phyloP scores from a whole-genome alignment of 1,140 invertebrate genomes.

The Phocides pigmalion region DNA sequence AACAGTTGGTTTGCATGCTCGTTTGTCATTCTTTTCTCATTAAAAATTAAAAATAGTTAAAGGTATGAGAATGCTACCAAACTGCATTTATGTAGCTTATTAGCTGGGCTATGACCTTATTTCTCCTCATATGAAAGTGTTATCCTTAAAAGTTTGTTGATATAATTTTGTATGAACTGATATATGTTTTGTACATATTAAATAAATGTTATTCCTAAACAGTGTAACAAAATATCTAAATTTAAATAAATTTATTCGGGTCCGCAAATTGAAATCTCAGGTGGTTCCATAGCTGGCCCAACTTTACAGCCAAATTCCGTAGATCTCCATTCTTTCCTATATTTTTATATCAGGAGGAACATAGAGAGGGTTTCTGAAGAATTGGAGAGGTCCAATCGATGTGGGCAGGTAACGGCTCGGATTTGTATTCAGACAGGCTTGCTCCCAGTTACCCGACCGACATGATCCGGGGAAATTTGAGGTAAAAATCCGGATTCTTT shows the following conservation, averaged over 20 bases:
- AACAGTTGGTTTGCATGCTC: no score
- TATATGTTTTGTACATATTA: not conserved
- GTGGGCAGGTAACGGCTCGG: conserved; percentile 48
- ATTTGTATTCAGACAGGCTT: conserved; percentile 63
- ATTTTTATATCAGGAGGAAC: conserved; percentile 30
- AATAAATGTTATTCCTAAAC: not conserved
- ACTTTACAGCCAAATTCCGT: conserved; percentile 39
- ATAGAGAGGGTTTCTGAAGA: conserved; percentile 32
- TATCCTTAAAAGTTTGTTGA: no score
- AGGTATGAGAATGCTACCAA: no score
- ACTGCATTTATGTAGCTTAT: no score
- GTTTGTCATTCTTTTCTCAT: no score
- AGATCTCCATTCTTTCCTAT: conserved; percentile 41
- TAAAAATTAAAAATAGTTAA: no score
- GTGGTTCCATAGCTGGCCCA: conserved; percentile 49
- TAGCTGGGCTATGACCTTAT: no score
- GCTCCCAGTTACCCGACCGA: conserved; percentile 47
- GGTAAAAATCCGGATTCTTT: conserved; percentile 40
- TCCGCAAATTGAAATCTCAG: conserved; percentile 74
- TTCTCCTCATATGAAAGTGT: no score
- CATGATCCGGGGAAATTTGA: conserved; percentile 58
- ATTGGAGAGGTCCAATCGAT: conserved; percentile 38
- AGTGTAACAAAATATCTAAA: not conserved
- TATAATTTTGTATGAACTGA: no score
- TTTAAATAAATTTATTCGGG: conserved; percentile 66